Base-by-base conservation (phyloP, 2,797 vertebrate species). In the Enteromius anoplus region DNA sequence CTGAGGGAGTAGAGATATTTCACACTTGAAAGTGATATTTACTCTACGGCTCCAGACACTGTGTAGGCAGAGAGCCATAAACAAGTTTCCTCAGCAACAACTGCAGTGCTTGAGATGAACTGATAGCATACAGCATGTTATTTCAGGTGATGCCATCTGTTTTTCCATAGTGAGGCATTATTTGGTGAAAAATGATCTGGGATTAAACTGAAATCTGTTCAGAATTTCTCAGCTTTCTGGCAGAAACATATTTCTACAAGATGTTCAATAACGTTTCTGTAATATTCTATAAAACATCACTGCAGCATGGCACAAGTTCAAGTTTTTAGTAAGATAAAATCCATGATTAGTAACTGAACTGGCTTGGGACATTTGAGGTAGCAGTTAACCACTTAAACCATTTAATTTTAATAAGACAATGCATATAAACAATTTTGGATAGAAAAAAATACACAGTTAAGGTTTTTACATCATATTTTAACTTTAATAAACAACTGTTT, bases 1-100 rank as follows among this genome's bases (percentile, higher is more conserved):
- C 37, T 66, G 49, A 32, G 7, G 34, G 17, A 55, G 47, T 37
- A 8, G 8, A 68, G 32, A 79, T 40, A 76, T 37, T 65, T 66
- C 45, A 51, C 21, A 53, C 64, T 53, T 79, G 45, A 79, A 79
- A 53, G 6, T 15, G 7, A 53, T 65, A 79, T 79, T 66, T 45
- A 68, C 29, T 78, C 6, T 66, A 68, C 11, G 64, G 60, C 45
- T 79, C 12, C 32, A 68, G 14, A 68, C 29, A 68, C 21, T 53
- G 64, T 51, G 47, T 37, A 14, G 21, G 21, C 12, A 78, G 45
- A 51, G 42, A 66, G 26, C 29, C 6, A 2, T 45, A 64, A 64
- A 64, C 58, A 42, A 29, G 23, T 68, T 49, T 32, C 26, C 26
- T 34, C 29, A 37, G 12, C 55, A 60, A 40, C 32, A 40, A 76